phyloP scores from a whole-genome alignment of 2,888 invertebrate species.

The Dolomedes plantarius region DNA sequence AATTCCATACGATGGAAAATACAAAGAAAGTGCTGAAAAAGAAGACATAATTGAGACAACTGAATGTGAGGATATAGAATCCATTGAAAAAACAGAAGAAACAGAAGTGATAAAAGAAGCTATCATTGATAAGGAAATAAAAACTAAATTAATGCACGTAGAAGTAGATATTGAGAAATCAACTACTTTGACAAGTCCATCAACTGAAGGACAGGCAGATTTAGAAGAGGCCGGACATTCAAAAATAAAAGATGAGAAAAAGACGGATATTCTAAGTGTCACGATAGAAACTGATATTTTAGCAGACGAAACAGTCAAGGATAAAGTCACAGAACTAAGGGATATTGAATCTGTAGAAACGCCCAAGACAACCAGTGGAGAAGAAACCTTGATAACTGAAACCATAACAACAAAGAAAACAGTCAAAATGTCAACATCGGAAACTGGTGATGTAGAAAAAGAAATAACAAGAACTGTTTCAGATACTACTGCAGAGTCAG shows the following conservation, averaged over 20 bases:
- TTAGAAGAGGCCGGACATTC: neutral
- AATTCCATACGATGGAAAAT: constrained; percentile 47
- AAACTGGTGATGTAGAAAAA: neutral
- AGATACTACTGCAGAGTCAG: no score
- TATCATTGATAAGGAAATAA: neutral
- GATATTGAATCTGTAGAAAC: neutral
- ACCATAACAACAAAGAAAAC: neutral
- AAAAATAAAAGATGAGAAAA: neutral
- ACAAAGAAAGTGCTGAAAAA: constrained; percentile 32
- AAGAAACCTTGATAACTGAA: neutral
- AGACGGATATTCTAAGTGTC: neutral
- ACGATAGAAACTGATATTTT: neutral
- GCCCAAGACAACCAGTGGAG: neutral
- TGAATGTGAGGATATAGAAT: neutral
- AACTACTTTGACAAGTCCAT: neutral
- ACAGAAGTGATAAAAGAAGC: neutral
- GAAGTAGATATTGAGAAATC: constrained; percentile 15
- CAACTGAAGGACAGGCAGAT: neutral
- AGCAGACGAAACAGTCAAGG: neutral
- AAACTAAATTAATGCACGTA: neutral
- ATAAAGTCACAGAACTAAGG: neutral
- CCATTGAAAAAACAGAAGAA: constrained; percentile 5
- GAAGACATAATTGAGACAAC: neutral
- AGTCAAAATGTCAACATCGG: neutral
- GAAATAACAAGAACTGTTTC: no score